Evolutionary conservation across 2,888 invertebrate genomes (phyloP), one percentile per base, ranked within the genome.

Genomic region (Tryphoninae sp.): DNA sequence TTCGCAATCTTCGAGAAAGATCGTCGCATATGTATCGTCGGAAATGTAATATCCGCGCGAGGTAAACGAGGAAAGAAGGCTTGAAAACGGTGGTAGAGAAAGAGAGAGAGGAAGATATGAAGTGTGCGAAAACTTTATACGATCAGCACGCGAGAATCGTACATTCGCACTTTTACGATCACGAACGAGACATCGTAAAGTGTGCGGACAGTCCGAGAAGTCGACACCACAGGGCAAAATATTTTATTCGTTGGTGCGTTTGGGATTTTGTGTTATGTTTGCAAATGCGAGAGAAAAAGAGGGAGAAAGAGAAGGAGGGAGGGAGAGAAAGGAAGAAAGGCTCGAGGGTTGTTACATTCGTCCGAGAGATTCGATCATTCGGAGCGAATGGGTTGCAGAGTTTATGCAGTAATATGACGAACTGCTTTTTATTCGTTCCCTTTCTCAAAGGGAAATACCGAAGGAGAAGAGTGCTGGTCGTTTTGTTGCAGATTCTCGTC

Each of bases 311-410:
- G n/a, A 78, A 84, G 79, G 84, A 82, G 42, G 49, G 33, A 51
- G 33, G 33, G 58, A 80, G 33, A 42, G 33, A 45, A 42, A 55
- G 71, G 59, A 45, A 19, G 11, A 78, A 84, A 79, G 84, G 81
- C 85, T 81, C 69, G 84, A 85, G 85, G 86, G 86, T 86, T 85
- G 85, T 78, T 69, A 64, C 74, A 69, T 78, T 78, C 76, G 72
- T 64, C 76, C 80, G 71, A 71, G 65, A 68, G 65, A 79, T 72
- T 67, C 40, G 76, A 79, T 72, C 55, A 49, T 78, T 64, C 75
- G 19, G 16, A 19, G 26, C 61, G 61, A 78, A 78, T 67, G 73
- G 78, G 49, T 74, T 72, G 45, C 33, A 67, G 72, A 80, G 45
- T 71, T 80, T 40, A 22, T 51, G 23, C 42, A 61, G 26, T n/a